Percentiles rank a stretch among this genome's conserved stretches.
phyloP scores from a whole-genome alignment of 2,113 vertebrate genomes.

The Megalops atlanticus region DNA sequence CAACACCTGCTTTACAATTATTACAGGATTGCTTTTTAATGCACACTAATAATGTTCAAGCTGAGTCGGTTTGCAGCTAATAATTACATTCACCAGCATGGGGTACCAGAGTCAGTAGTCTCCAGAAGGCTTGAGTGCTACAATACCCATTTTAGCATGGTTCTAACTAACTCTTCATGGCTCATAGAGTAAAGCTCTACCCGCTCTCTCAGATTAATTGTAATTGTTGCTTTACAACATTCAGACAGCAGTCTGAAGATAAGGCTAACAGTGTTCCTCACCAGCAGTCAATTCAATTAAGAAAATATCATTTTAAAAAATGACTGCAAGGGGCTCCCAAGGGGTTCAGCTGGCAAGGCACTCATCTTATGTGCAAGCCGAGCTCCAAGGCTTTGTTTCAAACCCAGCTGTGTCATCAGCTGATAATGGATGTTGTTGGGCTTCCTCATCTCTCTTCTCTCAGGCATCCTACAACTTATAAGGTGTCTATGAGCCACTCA shows the following conservation, averaged over 20 bases:
- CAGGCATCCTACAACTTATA: too few relatives aligned
- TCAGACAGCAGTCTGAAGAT: background rate
- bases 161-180: background rate
- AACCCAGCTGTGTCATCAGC: too few relatives aligned
- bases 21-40: slow-evolving; percentile 83
- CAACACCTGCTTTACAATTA: slow-evolving; percentile 81
- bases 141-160: slow-evolving; percentile 12
- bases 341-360: too few relatives aligned
- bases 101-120: slow-evolving; percentile 62
- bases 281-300: background rate
- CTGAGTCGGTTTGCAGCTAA: slow-evolving; percentile 82
- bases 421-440: too few relatives aligned
- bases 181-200: background rate
- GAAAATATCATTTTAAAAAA: background rate
- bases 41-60: slow-evolving; percentile 80
- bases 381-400: too few relatives aligned
- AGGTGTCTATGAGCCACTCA: too few relatives aligned
- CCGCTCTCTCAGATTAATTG: too few relatives aligned
- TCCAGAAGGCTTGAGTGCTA: slow-evolving; percentile 55
- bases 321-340: too few relatives aligned
- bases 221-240: background rate
- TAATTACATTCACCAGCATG: slow-evolving; percentile 83
- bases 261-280: background rate
- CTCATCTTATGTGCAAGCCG: too few relatives aligned
- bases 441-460: too few relatives aligned